Evolutionary conservation across 2,113 vertebrate species (phyloP).

Genomic region (Lontra canadensis): DNA sequence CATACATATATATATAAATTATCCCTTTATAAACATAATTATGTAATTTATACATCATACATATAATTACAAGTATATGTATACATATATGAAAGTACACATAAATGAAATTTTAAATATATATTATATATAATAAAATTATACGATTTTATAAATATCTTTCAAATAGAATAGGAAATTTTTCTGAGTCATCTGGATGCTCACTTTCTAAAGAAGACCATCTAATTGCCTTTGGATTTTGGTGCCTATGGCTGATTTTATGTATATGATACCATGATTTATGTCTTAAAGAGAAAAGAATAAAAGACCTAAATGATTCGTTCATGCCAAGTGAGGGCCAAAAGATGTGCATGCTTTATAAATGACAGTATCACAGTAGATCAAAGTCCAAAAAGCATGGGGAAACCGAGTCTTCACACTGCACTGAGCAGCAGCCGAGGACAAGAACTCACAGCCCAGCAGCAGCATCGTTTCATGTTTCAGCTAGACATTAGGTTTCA

Average conservation of each 20-base stretch:
- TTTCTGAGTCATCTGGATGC: neutral
- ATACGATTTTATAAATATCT: neutral
- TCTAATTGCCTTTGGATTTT: neutral
- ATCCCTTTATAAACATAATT: neutral
- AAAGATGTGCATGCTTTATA: neutral
- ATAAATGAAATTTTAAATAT: neutral
- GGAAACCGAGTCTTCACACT: fast-evolving
- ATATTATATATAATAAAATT: neutral
- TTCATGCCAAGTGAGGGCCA: neutral
- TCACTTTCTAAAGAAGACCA: neutral
- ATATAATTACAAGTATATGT: neutral
- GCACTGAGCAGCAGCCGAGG: fast-evolving
- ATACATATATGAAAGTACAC: neutral
- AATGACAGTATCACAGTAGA: neutral
- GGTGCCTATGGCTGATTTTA: neutral
- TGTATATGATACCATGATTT: neutral
- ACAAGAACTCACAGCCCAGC: neutral
- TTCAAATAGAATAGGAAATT: neutral
- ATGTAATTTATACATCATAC: neutral
- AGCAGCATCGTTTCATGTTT: neutral
- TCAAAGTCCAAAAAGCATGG: neutral
- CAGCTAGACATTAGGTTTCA: neutral
- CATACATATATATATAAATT: neutral
- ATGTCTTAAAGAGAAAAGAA: neutral
- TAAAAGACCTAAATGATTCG: neutral